Base-by-base conservation (phyloP, 2,113 vertebrate genomes). In the Carassius carassius region DNA sequence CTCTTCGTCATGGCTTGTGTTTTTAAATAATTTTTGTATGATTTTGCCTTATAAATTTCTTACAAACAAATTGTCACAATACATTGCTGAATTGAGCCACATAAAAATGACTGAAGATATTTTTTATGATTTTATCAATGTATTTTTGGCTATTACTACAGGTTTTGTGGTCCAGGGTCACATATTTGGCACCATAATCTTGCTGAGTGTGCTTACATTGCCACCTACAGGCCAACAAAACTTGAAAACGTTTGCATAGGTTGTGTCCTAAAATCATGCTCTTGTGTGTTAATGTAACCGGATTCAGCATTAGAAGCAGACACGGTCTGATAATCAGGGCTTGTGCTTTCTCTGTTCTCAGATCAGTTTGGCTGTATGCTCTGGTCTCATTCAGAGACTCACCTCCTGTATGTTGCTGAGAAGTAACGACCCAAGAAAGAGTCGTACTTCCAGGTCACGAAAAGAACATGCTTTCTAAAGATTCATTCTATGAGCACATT, bases 341-440 rank as follows among this genome's bases (percentile, higher is more conserved):
- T n/a, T 12, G 37, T 75, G 44, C 25, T 11, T 44, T 51, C n/a
- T 76, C 62, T 63, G 41, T 78, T 74, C 35, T 11, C 86, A 99
- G 98, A 97, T 56, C 97, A 96, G 85, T 99, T 99, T 93, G 97
- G 98, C 83, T 97, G 96, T 92, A 91, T 99, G 91, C 96, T 97
- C 84, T 99, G 98, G 98, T 99, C 98, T 0, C 96, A 99, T 90
- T 99, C 97, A 0, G 97, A 99, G 92, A 97, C 97, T 11, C 98
- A 99, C 86, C 95, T 99, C 70, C 89, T 99, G 80, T 99, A 99
- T 8, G 96, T 99, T 92, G 98, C 98, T 21, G 98, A 99, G 91
- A 97, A 94, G 93, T 99, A 97, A 89, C 96, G 94, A 58, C 96
- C 96, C 65, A 98, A 98, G 92, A 85, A 95, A 0, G 95, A 98